A percentile compares a stretch with the other conserved stretches of the same genome.
These are phyloP conservation scores for Mobula birostris DNA, from an alignment of 2,113 vertebrate genomes.

Conservation along the genomic window DNA sequence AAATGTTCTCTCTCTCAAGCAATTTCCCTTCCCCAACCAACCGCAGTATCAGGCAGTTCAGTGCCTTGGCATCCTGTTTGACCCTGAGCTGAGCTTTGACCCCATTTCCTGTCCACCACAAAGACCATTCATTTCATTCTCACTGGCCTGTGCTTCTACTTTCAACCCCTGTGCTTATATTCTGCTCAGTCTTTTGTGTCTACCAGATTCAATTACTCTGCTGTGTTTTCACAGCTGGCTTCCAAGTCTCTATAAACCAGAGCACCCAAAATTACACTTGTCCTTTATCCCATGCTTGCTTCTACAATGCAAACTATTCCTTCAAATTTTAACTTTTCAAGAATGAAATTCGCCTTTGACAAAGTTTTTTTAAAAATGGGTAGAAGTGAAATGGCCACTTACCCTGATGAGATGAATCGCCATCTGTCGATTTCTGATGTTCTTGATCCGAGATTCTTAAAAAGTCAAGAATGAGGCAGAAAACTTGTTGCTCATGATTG, in stretches of 20 bases:
- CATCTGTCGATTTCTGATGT: too few relatives aligned
- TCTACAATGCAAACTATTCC: not conserved
- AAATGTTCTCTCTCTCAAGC: not conserved
- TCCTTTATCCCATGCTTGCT: not conserved
- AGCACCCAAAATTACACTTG: not conserved
- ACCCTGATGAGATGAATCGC: not conserved
- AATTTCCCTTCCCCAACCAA: not conserved
- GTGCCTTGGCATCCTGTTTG: not conserved
- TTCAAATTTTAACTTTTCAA: not conserved
- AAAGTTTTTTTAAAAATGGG: not conserved
- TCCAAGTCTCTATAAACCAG: not conserved
- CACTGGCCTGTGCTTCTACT: not conserved
- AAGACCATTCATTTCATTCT: not conserved
- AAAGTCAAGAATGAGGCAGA: too few relatives aligned
- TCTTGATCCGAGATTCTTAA: too few relatives aligned
- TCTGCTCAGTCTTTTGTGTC: not conserved
- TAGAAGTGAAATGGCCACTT: not conserved
- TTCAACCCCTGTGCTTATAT: not conserved
- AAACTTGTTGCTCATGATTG: too few relatives aligned
- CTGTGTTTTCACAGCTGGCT: not conserved
- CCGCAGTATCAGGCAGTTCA: not conserved
- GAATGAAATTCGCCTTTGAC: not conserved
- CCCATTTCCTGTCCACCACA: not conserved
- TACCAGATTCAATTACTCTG: not conserved
- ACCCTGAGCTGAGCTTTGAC: not conserved